A percentile compares a stretch with the other conserved stretches of the same genome.
phyloP scores from a whole-genome alignment of 2,888 invertebrate genomes.

The Limnephilus rhombicus region DNA sequence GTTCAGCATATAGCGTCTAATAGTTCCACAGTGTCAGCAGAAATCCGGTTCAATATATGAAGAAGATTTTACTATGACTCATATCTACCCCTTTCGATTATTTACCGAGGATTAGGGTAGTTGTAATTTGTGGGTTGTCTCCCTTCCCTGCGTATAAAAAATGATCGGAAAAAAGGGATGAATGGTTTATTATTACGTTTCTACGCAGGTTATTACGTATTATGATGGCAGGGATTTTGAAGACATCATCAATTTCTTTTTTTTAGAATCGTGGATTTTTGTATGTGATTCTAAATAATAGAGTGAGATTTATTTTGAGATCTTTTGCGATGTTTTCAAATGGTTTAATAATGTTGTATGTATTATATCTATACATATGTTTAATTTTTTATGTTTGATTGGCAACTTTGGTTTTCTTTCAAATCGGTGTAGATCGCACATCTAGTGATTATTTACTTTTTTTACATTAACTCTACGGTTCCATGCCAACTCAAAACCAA shows the following conservation, averaged over 20 bases:
- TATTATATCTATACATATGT: no score
- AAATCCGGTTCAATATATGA: conserved; percentile 34
- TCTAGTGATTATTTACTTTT: no score
- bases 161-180: not conserved
- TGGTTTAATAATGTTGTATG: not conserved
- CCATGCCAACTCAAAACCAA: no score
- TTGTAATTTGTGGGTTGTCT: not conserved
- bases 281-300: not conserved
- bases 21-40: not conserved
- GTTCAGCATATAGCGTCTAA: not conserved
- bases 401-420: no score
- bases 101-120: conserved; percentile 31
- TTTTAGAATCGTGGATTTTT: not conserved
- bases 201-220: not conserved
- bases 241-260: not conserved
- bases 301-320: not conserved
- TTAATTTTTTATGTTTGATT: no score
- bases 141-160: not conserved
- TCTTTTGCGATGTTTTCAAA: not conserved
- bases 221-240: not conserved
- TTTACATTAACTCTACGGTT: no score
- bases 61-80: conserved; percentile 25
- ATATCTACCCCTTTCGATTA: conserved; percentile 35
- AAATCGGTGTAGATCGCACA: no score
- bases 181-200: not conserved